phyloP scores from a whole-genome alignment of 2,888 invertebrate species.

The Lutraria lutraria region DNA sequence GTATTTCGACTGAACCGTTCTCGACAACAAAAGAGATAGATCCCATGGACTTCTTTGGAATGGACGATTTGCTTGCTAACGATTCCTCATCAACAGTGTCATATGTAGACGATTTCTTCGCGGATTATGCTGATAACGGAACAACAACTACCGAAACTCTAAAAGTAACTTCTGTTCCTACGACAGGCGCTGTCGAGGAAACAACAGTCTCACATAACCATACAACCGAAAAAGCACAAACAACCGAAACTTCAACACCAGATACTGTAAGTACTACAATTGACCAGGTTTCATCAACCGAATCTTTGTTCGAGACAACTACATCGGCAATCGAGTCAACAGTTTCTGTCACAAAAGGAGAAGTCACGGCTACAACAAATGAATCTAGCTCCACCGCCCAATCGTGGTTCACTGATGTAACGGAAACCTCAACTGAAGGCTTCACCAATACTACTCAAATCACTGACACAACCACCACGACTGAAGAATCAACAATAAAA shows the following conservation, averaged over 20 bases:
- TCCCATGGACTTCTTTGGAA: conserved; percentile 52
- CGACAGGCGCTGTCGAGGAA: not conserved
- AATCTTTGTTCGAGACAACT: not conserved
- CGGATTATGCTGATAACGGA: not conserved
- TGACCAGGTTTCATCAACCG: not conserved
- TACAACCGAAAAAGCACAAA: not conserved
- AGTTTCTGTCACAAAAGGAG: not conserved
- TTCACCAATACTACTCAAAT: not conserved
- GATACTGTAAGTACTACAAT: not conserved
- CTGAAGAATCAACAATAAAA: conserved; percentile 2
- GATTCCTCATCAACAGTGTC: not conserved
- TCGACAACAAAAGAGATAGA: conserved; percentile 3
- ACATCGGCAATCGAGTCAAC: not conserved
- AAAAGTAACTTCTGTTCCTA: not conserved
- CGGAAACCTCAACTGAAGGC: not conserved
- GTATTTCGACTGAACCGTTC: conserved; percentile 6
- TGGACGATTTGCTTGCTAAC: conserved; percentile 33
- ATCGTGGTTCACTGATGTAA: too few species aligned
- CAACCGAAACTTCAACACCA: not conserved
- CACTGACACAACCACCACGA: not conserved
- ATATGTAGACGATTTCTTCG: not conserved
- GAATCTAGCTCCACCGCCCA: not conserved
- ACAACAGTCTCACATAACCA: not conserved
- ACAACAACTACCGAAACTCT: not conserved
- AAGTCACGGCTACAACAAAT: not conserved